Base-by-base conservation (phyloP, 2,113 vertebrate species). In the Lepus americanus region DNA sequence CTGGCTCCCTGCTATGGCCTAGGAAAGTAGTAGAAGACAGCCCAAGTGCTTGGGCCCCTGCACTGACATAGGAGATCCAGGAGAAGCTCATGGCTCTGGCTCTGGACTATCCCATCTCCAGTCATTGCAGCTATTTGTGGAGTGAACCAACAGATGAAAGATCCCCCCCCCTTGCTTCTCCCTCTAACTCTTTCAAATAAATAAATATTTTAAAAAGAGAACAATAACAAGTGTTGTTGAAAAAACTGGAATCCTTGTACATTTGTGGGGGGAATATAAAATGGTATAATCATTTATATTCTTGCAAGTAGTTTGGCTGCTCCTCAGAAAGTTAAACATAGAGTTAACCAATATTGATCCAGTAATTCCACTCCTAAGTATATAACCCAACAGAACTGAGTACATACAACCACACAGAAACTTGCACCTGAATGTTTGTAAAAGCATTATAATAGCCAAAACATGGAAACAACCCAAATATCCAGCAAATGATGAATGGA, bases 301-400 rank as follows among this genome's bases (percentile, higher is more conserved):
- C 39, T n/a, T 9, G 73, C 9, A 49, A 61, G 61, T 33, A 59
- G 55, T 59, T 59, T 59, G 55, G 55, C 55, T 55, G 33, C 36
- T 63, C 23, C 74, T 66, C 12, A 73, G 72, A 80, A 80, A 87
- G 59, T 67, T 67, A 74, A 90, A 74, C 69, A 87, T 63, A 66
- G 44, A 44, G 55, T 59, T 59, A 59, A 59, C 55, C 17, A 3
- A 14, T 59, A 59, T 59, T 17, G n/a, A 86, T 10, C 55, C 23
- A 87, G 89, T 49, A 92, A 81, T 91, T 87, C 44, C 27, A 20
- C 13, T 74, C 61, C 70, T 53, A 66, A 33, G 39, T 74, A 66
- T 73, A 81, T 44, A 76, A 59, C 23, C 9, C 17, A 80, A 85
- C 44, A 79, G 39, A 89, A 89, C 3, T 19, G 25, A 84, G 70